These are phyloP conservation scores for Cynoglossus semilaevis DNA, from an alignment of 2,113 vertebrate species.

Conservation along the genomic window DNA sequence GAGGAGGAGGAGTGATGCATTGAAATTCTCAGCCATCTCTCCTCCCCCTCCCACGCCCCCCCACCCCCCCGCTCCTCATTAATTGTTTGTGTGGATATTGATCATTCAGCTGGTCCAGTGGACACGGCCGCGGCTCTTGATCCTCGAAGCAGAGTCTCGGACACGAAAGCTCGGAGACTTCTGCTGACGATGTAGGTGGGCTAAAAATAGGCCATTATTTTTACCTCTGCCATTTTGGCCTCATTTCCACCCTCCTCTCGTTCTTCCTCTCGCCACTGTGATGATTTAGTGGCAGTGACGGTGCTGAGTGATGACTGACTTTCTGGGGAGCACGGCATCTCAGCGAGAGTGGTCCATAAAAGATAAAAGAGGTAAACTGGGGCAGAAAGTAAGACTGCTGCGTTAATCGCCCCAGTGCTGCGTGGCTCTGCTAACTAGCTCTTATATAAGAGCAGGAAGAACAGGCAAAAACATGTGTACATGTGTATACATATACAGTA, in stretches of 20 bases:
- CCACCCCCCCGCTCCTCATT: constrained; percentile 38
- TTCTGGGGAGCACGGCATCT: constrained; percentile 26
- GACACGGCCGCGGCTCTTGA: constrained; percentile 40
- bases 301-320: constrained; percentile 49
- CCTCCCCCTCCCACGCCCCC: constrained; percentile 33
- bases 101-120: constrained; percentile 15
- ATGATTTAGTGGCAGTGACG: constrained; percentile 52
- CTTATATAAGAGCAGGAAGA: constrained; percentile 69
- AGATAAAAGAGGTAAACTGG: constrained; percentile 60
- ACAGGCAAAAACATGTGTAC: constrained; percentile 25
- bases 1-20: constrained; percentile 56
- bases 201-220: constrained; percentile 81
- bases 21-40: constrained; percentile 39
- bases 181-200: constrained; percentile 73
- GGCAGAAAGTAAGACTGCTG: constrained; percentile 63
- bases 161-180: constrained; percentile 65
- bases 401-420: constrained; percentile 65
- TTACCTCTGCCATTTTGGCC: constrained; percentile 80
- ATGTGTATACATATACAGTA: too few relatives aligned
- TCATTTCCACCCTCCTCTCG: constrained; percentile 73
- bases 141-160: constrained; percentile 47
- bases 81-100: constrained; percentile 27
- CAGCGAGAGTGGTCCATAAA: constrained; percentile 49
- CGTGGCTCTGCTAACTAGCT: constrained; percentile 70
- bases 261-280: constrained; percentile 58